These are phyloP conservation scores for Procavia capensis DNA, from an alignment of 2,113 vertebrate species.

Conservation along the genomic window DNA sequence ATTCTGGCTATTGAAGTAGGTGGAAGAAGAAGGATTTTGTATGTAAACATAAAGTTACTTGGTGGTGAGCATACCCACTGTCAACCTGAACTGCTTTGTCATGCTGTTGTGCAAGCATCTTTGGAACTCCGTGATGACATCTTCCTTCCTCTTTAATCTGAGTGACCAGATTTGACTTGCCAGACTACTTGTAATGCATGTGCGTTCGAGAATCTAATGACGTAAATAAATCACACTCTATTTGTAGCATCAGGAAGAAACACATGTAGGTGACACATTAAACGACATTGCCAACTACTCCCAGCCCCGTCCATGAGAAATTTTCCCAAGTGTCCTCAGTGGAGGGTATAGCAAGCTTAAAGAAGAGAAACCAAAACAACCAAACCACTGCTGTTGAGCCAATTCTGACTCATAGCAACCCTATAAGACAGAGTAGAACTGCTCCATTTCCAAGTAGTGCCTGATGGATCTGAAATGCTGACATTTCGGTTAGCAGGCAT, in stretches of 20 bases:
- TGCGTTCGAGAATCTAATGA: constrained; percentile 3
- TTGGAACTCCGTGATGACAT: neutral
- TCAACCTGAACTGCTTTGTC: neutral
- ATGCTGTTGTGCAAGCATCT: neutral
- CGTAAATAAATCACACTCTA: neutral
- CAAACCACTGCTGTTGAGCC: too few species aligned
- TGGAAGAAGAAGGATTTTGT: neutral
- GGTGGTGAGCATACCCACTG: neutral
- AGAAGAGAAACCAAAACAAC: too few species aligned
- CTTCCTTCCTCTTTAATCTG: neutral
- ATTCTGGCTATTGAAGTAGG: constrained; percentile 31
- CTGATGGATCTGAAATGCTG: too few species aligned
- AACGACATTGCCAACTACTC: neutral
- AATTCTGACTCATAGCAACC: too few species aligned
- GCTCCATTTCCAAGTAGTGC: too few species aligned
- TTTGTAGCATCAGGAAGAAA: neutral
- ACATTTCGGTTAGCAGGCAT: too few species aligned
- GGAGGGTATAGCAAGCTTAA: neutral
- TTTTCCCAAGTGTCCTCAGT: neutral
- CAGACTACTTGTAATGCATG: neutral
- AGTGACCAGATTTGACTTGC: neutral
- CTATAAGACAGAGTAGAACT: too few species aligned
- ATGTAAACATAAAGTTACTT: neutral
- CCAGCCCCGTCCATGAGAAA: neutral
- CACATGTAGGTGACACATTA: neutral